These are phyloP conservation scores for Druceiella hillmani DNA, from an alignment of 2,888 invertebrate species.

Conservation along the genomic window DNA sequence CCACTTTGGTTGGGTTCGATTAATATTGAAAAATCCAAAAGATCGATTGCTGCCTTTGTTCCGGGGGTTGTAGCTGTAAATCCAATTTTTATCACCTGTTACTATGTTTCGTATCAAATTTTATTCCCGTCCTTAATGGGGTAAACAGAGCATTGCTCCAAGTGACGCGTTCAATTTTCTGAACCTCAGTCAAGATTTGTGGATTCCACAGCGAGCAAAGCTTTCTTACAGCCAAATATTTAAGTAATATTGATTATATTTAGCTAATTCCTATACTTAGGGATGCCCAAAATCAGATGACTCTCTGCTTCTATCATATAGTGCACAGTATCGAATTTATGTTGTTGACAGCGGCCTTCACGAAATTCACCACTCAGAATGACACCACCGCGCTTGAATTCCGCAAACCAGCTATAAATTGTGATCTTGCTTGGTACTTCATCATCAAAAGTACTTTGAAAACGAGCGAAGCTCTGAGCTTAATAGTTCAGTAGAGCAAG, in stretches of 20 bases:
- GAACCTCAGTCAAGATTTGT: background rate
- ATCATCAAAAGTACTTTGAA: background rate
- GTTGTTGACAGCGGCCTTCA: background rate
- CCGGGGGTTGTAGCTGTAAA: too few species aligned
- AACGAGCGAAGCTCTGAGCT: background rate
- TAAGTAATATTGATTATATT: background rate
- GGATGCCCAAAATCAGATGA: background rate
- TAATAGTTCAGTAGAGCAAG: too few species aligned
- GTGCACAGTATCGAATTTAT: background rate
- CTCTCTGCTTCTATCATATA: too few species aligned
- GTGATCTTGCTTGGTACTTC: background rate
- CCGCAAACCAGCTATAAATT: background rate
- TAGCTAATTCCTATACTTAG: background rate
- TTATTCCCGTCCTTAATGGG: background rate
- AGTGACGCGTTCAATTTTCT: background rate
- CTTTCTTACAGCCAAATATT: conserved; percentile 1
- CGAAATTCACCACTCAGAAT: too few species aligned
- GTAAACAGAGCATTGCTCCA: background rate
- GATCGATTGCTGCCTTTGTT: too few species aligned
- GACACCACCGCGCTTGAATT: background rate
- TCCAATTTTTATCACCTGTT: background rate
- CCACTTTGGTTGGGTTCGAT: too few species aligned
- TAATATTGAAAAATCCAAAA: too few species aligned
- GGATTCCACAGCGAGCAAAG: background rate
- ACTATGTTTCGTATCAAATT: background rate